Conservation (phyloP, 2,113 vertebrate species). For the Melanostigma gelatinosum region DNA sequence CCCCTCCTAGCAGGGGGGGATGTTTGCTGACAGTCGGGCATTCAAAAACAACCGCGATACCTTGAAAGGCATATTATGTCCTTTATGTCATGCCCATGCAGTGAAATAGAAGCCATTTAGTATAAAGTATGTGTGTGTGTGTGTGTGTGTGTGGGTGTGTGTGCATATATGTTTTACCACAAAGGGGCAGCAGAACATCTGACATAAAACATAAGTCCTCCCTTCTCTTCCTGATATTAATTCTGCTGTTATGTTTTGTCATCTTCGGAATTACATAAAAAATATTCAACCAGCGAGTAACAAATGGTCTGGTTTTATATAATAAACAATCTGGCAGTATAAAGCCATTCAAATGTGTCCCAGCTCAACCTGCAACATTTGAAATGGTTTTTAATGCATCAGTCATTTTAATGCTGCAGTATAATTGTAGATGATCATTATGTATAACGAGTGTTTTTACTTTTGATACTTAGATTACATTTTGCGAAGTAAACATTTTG, state of each 20-base stretch:
- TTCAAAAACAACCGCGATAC: too few relatives aligned
- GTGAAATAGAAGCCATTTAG: neutral
- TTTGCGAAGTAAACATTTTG: neutral
- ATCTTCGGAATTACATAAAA: neutral
- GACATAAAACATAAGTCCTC: neutral
- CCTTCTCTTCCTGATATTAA: neutral
- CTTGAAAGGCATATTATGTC: too few relatives aligned
- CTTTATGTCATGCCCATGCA: neutral
- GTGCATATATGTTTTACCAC: conserved; percentile 48
- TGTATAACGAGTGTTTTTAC: neutral
- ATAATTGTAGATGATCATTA: neutral
- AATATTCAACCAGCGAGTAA: neutral
- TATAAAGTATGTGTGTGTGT: neutral
- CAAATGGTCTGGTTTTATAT: neutral
- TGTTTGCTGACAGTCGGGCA: too few relatives aligned
- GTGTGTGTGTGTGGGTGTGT: too few relatives aligned
- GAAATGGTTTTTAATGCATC: neutral
- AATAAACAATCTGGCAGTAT: neutral
- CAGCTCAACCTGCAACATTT: neutral
- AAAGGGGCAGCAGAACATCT: conserved; percentile 60
- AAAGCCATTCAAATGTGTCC: neutral
- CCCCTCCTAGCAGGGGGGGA: too few relatives aligned
- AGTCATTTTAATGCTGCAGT: neutral
- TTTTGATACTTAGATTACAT: neutral
- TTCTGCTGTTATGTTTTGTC: neutral